These are phyloP conservation scores for Leistus spinibarbis DNA, from an alignment of 2,888 invertebrate genomes.

Conservation along the genomic window DNA sequence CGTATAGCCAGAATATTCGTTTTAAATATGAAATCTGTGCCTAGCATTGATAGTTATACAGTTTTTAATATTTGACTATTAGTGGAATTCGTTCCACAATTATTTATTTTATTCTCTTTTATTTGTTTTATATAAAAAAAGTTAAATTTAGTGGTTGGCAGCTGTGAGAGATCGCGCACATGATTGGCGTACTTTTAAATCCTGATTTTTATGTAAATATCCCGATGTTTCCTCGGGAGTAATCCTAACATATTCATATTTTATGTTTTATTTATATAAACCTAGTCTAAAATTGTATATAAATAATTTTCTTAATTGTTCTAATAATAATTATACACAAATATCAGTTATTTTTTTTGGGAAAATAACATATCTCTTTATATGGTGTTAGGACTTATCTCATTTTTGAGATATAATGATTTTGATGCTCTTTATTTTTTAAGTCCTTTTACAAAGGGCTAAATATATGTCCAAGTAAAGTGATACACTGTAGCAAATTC, in stretches of 20 bases:
- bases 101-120: no score
- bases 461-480: background rate
- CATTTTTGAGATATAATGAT: background rate
- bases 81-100: no score
- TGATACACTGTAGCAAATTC: background rate
- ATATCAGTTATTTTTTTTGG: constrained; percentile 12
- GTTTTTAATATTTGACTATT: background rate
- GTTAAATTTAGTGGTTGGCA: background rate
- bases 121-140: background rate
- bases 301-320: constrained; percentile 33
- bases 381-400: background rate
- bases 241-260: background rate
- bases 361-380: constrained; percentile 28
- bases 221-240: no score
- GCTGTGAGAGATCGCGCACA: background rate
- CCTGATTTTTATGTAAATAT: background rate
- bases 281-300: constrained; percentile 39
- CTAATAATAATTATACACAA: constrained; percentile 6
- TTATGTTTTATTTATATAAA: constrained; percentile 19
- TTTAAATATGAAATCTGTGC: background rate
- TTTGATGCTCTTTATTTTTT: background rate
- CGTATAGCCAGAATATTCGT: background rate
- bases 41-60: background rate
- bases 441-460: constrained; percentile 33
- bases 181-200: background rate